phyloP scores from a whole-genome alignment of 2,888 invertebrate genomes.

The Andricus curvator region DNA sequence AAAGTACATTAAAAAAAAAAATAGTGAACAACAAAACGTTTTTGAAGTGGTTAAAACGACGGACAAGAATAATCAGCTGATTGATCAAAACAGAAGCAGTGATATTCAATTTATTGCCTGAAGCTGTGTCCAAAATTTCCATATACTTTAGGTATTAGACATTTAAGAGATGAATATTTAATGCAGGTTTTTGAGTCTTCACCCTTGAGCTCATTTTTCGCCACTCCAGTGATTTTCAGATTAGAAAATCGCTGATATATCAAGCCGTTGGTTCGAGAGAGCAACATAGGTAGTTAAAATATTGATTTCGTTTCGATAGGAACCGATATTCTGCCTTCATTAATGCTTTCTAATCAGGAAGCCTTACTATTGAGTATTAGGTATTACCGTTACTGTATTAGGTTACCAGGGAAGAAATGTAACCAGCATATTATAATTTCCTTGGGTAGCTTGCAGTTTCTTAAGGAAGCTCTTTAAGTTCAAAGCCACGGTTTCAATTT shows the following conservation, averaged over 20 bases:
- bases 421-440: slow-evolving; percentile 10
- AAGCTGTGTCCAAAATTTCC: neutral
- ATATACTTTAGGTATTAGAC: neutral
- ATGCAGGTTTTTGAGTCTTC: neutral
- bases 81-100: too few relatives aligned
- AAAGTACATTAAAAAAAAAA: too few relatives aligned
- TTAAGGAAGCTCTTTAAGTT: neutral
- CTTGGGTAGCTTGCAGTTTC: neutral
- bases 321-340: slow-evolving; percentile 35
- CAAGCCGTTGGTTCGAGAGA: slow-evolving; percentile 10
- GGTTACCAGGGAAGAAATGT: slow-evolving; percentile 16
- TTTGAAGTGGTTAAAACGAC: too few relatives aligned
- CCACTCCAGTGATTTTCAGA: slow-evolving; percentile 11
- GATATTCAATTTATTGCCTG: neutral
- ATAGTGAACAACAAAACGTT: too few relatives aligned
- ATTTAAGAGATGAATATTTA: neutral
- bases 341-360: slow-evolving; percentile 38
- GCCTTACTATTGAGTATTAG: slow-evolving; percentile 22
- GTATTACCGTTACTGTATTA: slow-evolving; percentile 28
- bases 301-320: slow-evolving; percentile 36
- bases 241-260: slow-evolving; percentile 26
- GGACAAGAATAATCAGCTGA: too few relatives aligned
- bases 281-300: slow-evolving; percentile 31
- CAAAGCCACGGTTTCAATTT: neutral
- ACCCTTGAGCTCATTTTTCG: slow-evolving; percentile 15